Base-by-base conservation (phyloP, 2,888 invertebrate species). In the Dasypogon diadema region DNA sequence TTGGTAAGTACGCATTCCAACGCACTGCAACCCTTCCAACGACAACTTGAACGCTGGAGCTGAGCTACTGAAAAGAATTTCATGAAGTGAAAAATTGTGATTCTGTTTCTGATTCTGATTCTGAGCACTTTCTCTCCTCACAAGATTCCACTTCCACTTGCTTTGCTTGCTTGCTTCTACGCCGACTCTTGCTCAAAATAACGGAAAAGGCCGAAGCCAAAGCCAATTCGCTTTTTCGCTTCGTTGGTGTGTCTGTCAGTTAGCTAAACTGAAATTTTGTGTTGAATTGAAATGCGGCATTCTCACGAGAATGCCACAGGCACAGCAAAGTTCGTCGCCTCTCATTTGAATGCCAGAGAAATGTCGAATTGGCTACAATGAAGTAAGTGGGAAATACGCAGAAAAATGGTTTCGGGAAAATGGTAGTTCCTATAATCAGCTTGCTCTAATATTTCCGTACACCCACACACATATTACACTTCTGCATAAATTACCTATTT, bases 11-110 rank as follows among this genome's bases (percentile, higher is more conserved):
- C 46, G 65, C 37, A 65, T 65, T 63, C 46, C 12, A 24, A 54
- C 70, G 70, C 54, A 54, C 30, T 46, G 54, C 34, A 30, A 42
- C 12, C 24, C 46, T 24, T 42, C 37, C 48, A 58, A 74, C 58
- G 58, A 46, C 26, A 42, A 74, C 16, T 46, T 22, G 56, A 24
- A 74, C 42, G 58, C 48, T 74, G 48, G 58, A 58, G 26, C 24
- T 14, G 58, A 58, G 16, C 21, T 30, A 58, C 24, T 46, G 46
- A 46, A 24, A 48, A 24, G 42, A 56, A 46, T 73, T 73, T 73
- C 56, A 24, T 46, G 42, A 56, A 56, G 55, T 37, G 16, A 51
- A 73, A 56, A 56, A 55, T 24, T 55, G 10, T 55, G 34, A 30
- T 30, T 30, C 34, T 63, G n/a, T n/a, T n/a, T n/a, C 37, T 63